Percentiles rank a stretch among this genome's conserved stretches.
Evolutionary conservation across 2,797 vertebrate species (phyloP).

Genomic region (Cottoperca gobio): DNA sequence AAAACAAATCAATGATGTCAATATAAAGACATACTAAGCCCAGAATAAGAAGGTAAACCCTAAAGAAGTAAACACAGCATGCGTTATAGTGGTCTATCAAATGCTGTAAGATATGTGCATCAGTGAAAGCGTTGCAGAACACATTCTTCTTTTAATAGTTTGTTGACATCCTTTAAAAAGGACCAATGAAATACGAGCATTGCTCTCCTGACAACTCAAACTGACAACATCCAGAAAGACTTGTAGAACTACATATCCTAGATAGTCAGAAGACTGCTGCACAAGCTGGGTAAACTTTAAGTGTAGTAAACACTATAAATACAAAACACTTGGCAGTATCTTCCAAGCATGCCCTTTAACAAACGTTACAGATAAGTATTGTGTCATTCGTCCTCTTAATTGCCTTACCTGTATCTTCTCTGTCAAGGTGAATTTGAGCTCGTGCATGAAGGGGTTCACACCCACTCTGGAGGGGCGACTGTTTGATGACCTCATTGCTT

Average conservation of each 20-base stretch:
- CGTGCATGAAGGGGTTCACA: slow-evolving; percentile 91
- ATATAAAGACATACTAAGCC: background rate
- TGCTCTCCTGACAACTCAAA: background rate
- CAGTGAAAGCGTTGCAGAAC: too few relatives aligned
- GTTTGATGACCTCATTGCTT: slow-evolving; percentile 82
- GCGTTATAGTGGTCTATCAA: too few relatives aligned
- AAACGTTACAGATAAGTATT: fast-evolving
- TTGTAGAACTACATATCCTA: background rate
- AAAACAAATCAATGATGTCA: too few relatives aligned
- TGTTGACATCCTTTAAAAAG: background rate
- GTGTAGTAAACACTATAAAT: fast-evolving
- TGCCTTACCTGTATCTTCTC: slow-evolving; percentile 90
- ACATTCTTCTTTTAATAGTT: background rate
- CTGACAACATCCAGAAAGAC: background rate
- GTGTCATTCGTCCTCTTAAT: fast-evolving
- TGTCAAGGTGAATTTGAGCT: slow-evolving; percentile 84
- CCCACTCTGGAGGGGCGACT: slow-evolving; percentile 64
- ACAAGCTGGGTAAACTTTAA: background rate
- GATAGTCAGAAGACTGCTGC: background rate
- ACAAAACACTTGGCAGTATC: background rate
- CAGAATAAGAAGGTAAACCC: background rate
- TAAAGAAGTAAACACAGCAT: background rate
- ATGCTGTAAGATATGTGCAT: too few relatives aligned
- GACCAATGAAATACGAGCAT: background rate
- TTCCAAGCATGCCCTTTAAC: fast-evolving